phyloP scores from a whole-genome alignment of 2,113 vertebrate species.

The Eulemur rufifrons region DNA sequence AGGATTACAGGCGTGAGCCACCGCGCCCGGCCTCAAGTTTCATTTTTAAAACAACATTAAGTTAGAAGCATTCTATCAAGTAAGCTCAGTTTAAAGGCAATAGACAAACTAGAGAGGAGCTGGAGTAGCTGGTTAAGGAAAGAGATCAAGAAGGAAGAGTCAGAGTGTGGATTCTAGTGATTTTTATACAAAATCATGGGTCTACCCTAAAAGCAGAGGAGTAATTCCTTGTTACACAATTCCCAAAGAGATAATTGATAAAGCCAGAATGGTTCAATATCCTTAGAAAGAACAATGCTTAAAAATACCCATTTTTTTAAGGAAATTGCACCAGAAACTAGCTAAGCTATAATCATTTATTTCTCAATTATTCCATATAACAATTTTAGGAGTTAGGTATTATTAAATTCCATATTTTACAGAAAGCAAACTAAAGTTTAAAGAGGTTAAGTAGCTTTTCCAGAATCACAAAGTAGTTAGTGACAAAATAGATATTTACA shows the following conservation, averaged over 20 bases:
- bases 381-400: not conserved
- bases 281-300: not conserved
- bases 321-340: not conserved
- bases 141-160: not conserved
- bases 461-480: not conserved
- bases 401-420: conserved; percentile 10
- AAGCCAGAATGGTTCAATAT: not conserved
- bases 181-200: not conserved
- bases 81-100: not conserved
- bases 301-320: not conserved
- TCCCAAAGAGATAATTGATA: not conserved
- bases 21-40: not conserved
- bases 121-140: not conserved
- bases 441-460: not conserved
- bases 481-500: not conserved
- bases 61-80: conserved; percentile 24
- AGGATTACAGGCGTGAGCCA: too few relatives aligned
- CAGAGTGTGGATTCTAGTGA: not conserved
- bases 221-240: not conserved
- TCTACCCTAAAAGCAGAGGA: not conserved
- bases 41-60: conserved; percentile 31
- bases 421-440: not conserved
- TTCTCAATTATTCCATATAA: not conserved
- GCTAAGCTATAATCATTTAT: not conserved
- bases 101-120: not conserved